Base-by-base conservation (phyloP, 1,140 invertebrate genomes). In the Archegozetes longisetosus region DNA sequence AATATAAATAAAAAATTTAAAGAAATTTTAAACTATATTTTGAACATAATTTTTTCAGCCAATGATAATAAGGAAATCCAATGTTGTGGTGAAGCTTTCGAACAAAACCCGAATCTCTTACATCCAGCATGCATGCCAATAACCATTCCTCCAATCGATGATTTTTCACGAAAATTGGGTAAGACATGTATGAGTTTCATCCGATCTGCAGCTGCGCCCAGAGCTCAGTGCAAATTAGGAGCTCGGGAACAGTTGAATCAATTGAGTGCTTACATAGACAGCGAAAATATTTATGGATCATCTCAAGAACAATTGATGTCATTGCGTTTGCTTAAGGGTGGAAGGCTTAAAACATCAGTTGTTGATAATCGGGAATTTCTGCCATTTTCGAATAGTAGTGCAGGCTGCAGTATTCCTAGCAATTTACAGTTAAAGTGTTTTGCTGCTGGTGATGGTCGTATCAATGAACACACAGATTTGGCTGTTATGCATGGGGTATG, bases 61-160 rank as follows among this genome's bases (percentile, higher is more conserved):
- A 24, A 64, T 46, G 27, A 58, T 32, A 24, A 40, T 25, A 26
- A 50, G 29, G 22, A 17, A 4, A 61, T 61, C 32, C 25, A 26
- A 22, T 61, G 60, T 51, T 61, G 60, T 60, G 48, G 46, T 61
- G 25, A 57, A 27, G 24, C 46, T n/a, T 23, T 61, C 1, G 13
- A 17, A 9, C 13, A 9, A 12, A 57, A 61, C 51, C 47, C 60
- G 14, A 48, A 27, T 22, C 50, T 61, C 12, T n/a, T 17, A 52
- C 86, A 91, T 73, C 86, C 86, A 0, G 88, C 89, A 67, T 95
- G 90, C 70, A 84, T 91, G 68, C 86, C 91, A 71, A 90, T 95
- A 61, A 70, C 77, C 26, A 83, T 95, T 24, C 88, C 89, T 0
- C 81, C 84, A 58, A 84, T 91, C 67, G 90, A 95, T 71, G 86